A percentile compares a stretch with the other conserved stretches of the same genome.
Conservation (phyloP, 1,140 invertebrate species). For the Hyles euphorbiae region DNA sequence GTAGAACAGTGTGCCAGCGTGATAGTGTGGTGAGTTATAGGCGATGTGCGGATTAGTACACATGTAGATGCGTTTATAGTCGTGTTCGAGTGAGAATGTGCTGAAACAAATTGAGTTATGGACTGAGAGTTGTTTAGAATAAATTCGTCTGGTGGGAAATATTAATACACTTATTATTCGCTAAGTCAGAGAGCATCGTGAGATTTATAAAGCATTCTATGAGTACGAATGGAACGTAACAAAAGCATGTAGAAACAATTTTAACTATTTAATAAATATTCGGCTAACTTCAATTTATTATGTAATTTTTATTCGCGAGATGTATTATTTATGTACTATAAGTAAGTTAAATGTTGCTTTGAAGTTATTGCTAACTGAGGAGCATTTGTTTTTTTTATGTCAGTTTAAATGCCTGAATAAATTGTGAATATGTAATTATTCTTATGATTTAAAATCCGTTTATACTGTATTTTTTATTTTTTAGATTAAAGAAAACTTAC, state of each 20-base stretch:
- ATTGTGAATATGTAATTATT: slow-evolving; percentile 75
- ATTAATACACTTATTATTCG: slow-evolving; percentile 29
- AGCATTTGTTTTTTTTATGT: slow-evolving; percentile 59
- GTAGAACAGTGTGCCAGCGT: not conserved
- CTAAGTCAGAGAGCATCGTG: slow-evolving; percentile 46
- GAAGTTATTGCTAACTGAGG: slow-evolving; percentile 67
- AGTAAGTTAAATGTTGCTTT: slow-evolving; percentile 74
- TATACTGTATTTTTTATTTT: slow-evolving; percentile 75
- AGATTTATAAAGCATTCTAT: slow-evolving; percentile 28
- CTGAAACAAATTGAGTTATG: slow-evolving; percentile 37
- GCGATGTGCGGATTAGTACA: not conserved
- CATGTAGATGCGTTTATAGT: slow-evolving; percentile 10
- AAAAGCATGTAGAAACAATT: slow-evolving; percentile 59
- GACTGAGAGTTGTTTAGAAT: slow-evolving; percentile 38
- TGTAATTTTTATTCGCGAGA: slow-evolving; percentile 71
- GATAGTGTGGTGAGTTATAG: not conserved
- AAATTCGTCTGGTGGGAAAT: slow-evolving; percentile 17
- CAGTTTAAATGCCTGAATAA: slow-evolving; percentile 58
- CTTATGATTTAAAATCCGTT: slow-evolving; percentile 74
- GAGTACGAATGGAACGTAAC: slow-evolving; percentile 37
- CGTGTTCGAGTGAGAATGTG: slow-evolving; percentile 30
- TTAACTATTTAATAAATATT: slow-evolving; percentile 62
- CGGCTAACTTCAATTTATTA: slow-evolving; percentile 73
- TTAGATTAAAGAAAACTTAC: slow-evolving; percentile 74
- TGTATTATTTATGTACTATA: slow-evolving; percentile 74